A percentile compares a stretch with the other conserved stretches of the same genome.
These are phyloP conservation scores for Melanotaenia parkinsoni DNA, from an alignment of 2,797 vertebrate species.

Conservation along the genomic window DNA sequence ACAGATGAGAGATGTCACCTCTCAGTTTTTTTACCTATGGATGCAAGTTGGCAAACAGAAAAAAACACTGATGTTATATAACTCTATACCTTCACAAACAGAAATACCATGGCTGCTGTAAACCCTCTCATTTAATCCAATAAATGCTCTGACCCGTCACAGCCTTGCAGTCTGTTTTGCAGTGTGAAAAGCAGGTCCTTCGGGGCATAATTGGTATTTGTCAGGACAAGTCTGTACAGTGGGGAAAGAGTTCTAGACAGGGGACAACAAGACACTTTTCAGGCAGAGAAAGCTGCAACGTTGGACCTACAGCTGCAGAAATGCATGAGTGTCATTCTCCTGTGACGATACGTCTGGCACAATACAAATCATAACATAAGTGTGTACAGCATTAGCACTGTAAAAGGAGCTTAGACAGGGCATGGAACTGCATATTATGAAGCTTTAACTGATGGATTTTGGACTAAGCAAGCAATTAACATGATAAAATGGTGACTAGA, in stretches of 20 bases:
- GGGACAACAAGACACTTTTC: slow-evolving; percentile 61
- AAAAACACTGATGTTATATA: slow-evolving; percentile 36
- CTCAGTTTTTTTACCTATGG: slow-evolving; percentile 14
- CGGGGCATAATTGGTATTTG: slow-evolving; percentile 56
- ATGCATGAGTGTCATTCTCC: slow-evolving; percentile 50
- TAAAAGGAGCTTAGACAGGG: slow-evolving; percentile 16
- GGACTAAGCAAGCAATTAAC: slow-evolving; percentile 22
- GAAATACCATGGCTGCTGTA: slow-evolving; percentile 29
- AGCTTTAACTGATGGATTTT: slow-evolving; percentile 34
- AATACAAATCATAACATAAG: slow-evolving; percentile 44
- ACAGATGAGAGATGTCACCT: neutral
- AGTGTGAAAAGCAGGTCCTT: slow-evolving; percentile 41
- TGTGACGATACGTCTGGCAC: slow-evolving; percentile 42
- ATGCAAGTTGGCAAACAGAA: slow-evolving; percentile 23
- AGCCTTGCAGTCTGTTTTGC: slow-evolving; percentile 24
- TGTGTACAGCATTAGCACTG: slow-evolving; percentile 24
- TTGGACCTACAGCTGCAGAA: slow-evolving; percentile 62
- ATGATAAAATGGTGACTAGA: slow-evolving; percentile 40
- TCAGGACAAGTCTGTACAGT: slow-evolving; percentile 61
- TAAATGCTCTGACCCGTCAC: slow-evolving; percentile 29
- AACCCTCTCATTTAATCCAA: slow-evolving; percentile 44
- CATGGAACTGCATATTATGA: slow-evolving; percentile 15
- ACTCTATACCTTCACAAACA: slow-evolving; percentile 12
- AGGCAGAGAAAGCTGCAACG: slow-evolving; percentile 75
- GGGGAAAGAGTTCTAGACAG: slow-evolving; percentile 47